These are phyloP conservation scores for Icerya purchasi DNA, from an alignment of 2,888 invertebrate species.

Conservation along the genomic window DNA sequence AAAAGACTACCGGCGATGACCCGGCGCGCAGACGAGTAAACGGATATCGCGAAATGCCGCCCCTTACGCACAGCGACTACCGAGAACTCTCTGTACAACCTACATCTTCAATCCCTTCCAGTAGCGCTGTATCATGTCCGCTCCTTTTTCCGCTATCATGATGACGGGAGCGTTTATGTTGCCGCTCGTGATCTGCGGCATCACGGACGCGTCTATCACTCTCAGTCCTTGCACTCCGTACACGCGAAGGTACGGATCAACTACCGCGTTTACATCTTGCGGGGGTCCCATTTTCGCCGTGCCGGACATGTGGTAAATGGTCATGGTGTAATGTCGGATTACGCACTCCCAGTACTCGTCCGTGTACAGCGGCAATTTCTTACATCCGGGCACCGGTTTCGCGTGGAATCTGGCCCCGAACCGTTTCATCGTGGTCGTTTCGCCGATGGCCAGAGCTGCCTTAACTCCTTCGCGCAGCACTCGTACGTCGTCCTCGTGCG, in stretches of 20 bases:
- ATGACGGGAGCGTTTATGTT: conserved; percentile 72
- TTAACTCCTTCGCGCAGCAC: conserved; percentile 71
- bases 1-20: no score
- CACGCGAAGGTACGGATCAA: conserved; percentile 52
- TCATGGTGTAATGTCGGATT: conserved; percentile 64
- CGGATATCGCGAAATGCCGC: no score
- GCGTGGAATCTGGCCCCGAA: conserved; percentile 57
- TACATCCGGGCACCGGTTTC: conserved; percentile 58
- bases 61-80: no score
- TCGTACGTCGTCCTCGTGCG: conserved; percentile 62
- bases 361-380: conserved; percentile 49
- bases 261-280: conserved; percentile 54
- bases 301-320: conserved; percentile 63
- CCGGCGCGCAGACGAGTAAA: no score
- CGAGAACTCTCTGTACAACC: no score
- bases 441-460: conserved; percentile 53
- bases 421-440: conserved; percentile 29
- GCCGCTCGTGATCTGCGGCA: conserved; percentile 69
- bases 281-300: conserved; percentile 67
- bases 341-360: conserved; percentile 76
- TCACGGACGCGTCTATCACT: conserved; percentile 70
- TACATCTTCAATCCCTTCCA: conserved; percentile 30
- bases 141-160: conserved; percentile 71
- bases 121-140: conserved; percentile 53
- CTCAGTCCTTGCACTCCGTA: conserved; percentile 55